Base-by-base conservation (phyloP, 1,140 invertebrate genomes). In the Neocloeon triangulifer region DNA sequence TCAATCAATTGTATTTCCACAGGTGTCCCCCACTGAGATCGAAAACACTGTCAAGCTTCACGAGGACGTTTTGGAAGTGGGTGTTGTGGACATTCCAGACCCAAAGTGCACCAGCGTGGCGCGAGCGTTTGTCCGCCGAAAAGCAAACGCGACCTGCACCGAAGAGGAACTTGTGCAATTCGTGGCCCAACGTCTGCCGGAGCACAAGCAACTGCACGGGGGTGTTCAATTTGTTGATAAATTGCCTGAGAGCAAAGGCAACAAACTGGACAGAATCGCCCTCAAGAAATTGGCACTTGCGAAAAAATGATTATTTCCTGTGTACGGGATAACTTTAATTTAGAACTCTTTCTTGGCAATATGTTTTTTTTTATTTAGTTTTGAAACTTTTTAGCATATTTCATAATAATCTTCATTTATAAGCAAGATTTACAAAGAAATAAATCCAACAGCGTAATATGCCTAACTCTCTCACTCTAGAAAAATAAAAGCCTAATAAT, bases 61-160 rank as follows among this genome's bases (percentile, higher is more conserved):
- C 13, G 10, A 10, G 7, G 27, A 8, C 9, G 30, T 31, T 2
- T 12, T 31, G 9, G 30, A 17, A n/a, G 30, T 19, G 4, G 30
- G 15, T 2, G 27, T 28, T 7, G 13, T 28, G 10, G 27, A 15
- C 13, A 15, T 28, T 7, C 27, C 27, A 8, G 27, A 28, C 14
- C 27, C 27, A 8, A 37, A 56, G 16, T 16, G 12, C 12, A 30
- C 28, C 6, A 4, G n/a, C n/a, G 39, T 56, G 5, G 51, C 56
- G 8, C 20, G 29, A 4, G 41, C 42, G 13, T 43, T 19, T 26
- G 34, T 43, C 25, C 29, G 36, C 8, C 12, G 36, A 2, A 34
- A 33, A 13, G 10, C 16, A 5, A 39, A 32, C 9, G 22, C 20
- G 14, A 16, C 15, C 6, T 17, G n/a, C 4, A 8, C 33, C 13